These are phyloP conservation scores for Eilema caniola DNA, from an alignment of 2,888 invertebrate genomes.

Conservation along the genomic window DNA sequence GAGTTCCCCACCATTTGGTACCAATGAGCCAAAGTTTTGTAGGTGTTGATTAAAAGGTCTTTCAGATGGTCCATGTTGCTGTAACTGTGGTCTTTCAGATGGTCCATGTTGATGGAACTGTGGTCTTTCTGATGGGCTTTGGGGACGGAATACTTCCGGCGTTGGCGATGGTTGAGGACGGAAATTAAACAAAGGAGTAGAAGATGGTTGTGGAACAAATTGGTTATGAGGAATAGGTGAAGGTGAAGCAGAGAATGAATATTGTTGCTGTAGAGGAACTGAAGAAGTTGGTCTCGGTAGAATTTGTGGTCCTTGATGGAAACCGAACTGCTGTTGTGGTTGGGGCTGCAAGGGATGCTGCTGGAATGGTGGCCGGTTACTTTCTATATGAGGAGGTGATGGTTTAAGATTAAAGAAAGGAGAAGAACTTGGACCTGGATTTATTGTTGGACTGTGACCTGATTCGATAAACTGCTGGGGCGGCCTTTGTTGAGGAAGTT, in stretches of 20 bases:
- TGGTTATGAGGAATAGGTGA: conserved; percentile 72
- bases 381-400: conserved; percentile 78
- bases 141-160: conserved; percentile 68
- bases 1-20: conserved; percentile 90
- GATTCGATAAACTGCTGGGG: conserved; percentile 74
- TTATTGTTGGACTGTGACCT: conserved; percentile 70
- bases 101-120: conserved; percentile 71
- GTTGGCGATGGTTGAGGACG: conserved; percentile 74
- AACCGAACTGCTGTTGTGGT: conserved; percentile 78
- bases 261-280: conserved; percentile 62
- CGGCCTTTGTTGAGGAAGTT: conserved; percentile 82
- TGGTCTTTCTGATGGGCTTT: conserved; percentile 71
- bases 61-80: conserved; percentile 71
- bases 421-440: conserved; percentile 74
- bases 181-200: conserved; percentile 76
- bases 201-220: conserved; percentile 78
- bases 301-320: conserved; percentile 77
- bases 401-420: conserved; percentile 81
- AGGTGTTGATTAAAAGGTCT: conserved; percentile 72
- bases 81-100: conserved; percentile 66
- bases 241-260: conserved; percentile 69
- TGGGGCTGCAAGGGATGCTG: conserved; percentile 62
- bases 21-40: conserved; percentile 80
- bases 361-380: conserved; percentile 76
- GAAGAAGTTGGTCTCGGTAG: conserved; percentile 69